Conservation (phyloP, 1,140 invertebrate species). For the Drosophila nigrodunni region DNA sequence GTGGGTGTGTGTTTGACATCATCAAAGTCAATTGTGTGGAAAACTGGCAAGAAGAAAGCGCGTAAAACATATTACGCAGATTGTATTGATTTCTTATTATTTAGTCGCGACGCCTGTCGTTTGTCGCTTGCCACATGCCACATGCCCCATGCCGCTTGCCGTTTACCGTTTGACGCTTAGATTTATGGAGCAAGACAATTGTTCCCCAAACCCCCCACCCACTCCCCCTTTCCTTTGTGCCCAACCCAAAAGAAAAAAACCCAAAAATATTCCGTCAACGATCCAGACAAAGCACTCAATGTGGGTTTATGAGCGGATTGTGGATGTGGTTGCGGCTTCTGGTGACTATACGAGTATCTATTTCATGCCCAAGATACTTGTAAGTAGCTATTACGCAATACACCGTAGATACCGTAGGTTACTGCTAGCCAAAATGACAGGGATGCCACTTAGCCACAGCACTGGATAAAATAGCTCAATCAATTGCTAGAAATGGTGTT, state of each 20-base stretch:
- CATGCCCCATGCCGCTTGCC: conserved; percentile 9
- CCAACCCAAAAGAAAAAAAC: not conserved
- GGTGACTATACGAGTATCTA: conserved; percentile 34
- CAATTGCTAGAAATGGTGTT: not conserved
- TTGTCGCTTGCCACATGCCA: not conserved
- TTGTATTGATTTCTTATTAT: conserved; percentile 82
- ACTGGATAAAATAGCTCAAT: conserved; percentile 2
- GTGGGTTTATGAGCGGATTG: conserved; percentile 46
- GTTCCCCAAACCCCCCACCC: not conserved
- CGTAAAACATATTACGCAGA: conserved; percentile 82
- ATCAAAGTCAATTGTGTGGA: conserved; percentile 84
- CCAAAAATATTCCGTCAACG: not conserved
- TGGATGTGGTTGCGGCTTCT: conserved; percentile 72
- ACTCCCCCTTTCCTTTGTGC: too few relatives aligned
- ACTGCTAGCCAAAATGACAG: conserved; percentile 8
- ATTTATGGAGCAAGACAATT: conserved; percentile 63
- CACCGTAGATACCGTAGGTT: not conserved
- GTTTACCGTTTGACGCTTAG: conserved; percentile 58
- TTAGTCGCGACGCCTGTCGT: conserved; percentile 56
- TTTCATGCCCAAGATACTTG: conserved; percentile 48
- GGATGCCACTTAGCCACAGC: conserved; percentile 9
- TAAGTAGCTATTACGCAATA: conserved; percentile 69
- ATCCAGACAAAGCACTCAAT: conserved; percentile 42
- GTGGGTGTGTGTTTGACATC: conserved; percentile 58
- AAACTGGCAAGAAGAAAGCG: conserved; percentile 73